These are phyloP conservation scores for Metopolophium dirhodum DNA, from an alignment of 1,140 invertebrate genomes.

Conservation along the genomic window DNA sequence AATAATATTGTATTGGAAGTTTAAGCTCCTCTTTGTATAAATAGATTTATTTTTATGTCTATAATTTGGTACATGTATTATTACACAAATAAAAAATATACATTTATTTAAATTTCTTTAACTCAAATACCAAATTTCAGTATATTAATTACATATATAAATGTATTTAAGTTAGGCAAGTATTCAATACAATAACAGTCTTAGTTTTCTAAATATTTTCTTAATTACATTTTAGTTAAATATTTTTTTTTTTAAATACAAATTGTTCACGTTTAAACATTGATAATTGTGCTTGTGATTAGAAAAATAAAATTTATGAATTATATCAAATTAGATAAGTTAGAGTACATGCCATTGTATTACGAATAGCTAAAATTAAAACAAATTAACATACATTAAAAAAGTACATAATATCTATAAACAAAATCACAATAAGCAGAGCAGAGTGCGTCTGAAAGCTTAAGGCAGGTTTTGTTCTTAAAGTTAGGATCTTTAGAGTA, in stretches of 20 bases:
- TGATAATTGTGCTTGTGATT: not conserved
- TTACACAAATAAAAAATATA: not conserved
- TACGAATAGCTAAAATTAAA: not conserved
- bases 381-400: not conserved
- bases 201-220: conserved; percentile 4
- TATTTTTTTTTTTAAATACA: not conserved
- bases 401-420: not conserved
- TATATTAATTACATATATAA: not conserved
- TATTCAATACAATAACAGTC: conserved; percentile 34
- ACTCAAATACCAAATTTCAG: not conserved
- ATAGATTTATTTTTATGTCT: too few relatives aligned
- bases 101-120: not conserved
- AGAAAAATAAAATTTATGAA: not conserved
- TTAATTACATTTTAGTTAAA: not conserved
- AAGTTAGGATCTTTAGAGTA: not conserved
- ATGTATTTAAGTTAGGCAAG: not conserved
- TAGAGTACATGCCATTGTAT: not conserved
- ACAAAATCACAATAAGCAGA: not conserved
- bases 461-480: not conserved
- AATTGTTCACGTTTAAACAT: not conserved
- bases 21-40: too few relatives aligned
- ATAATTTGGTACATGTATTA: not conserved
- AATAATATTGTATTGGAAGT: too few relatives aligned
- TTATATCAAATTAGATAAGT: not conserved
- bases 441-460: not conserved